Percentiles rank a stretch among this genome's conserved stretches.
Conservation (phyloP, 2,888 invertebrate genomes). For the Tachystola acroxantha region DNA sequence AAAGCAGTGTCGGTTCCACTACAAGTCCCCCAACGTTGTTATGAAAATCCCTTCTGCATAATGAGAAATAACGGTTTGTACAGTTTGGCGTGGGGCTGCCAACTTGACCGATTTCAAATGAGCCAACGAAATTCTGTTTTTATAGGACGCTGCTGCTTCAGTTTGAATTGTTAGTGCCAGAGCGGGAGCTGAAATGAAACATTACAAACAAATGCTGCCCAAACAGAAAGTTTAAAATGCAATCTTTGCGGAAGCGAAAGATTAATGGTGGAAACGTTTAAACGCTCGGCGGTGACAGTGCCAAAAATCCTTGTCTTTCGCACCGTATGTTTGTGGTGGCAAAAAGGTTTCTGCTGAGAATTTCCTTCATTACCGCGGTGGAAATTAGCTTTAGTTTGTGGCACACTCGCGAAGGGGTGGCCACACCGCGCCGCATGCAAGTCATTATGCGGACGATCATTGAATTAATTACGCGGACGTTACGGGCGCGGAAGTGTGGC, state of each 20-base stretch:
- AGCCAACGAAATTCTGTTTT: constrained; percentile 32
- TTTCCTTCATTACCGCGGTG: constrained; percentile 59
- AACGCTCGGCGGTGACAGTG: constrained; percentile 55
- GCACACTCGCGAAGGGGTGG: constrained; percentile 46
- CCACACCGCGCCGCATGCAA: constrained; percentile 51
- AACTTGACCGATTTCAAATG: constrained; percentile 25
- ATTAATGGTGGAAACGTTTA: constrained; percentile 66
- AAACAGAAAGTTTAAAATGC: constrained; percentile 67
- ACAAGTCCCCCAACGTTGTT: constrained; percentile 48
- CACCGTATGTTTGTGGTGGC: constrained; percentile 42
- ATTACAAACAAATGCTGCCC: constrained; percentile 59
- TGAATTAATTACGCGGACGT: constrained; percentile 69
- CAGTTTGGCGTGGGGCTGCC: constrained; percentile 16
- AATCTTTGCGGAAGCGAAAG: constrained; percentile 60
- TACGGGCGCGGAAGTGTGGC: constrained; percentile 48
- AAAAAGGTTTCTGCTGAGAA: constrained; percentile 58
- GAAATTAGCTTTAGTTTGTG: constrained; percentile 68
- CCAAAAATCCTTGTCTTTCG: constrained; percentile 50
- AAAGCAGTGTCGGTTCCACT: constrained; percentile 48
- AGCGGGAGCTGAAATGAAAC: constrained; percentile 34
- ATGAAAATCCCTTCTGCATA: constrained; percentile 55
- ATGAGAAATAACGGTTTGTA: constrained; percentile 40
- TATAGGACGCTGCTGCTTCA: constrained; percentile 24
- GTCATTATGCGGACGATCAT: constrained; percentile 74
- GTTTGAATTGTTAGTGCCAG: constrained; percentile 36